Evolutionary conservation across 2,797 vertebrate species (phyloP), one percentile per base, ranked within the genome.

Genomic region (Alfaro cultratus): DNA sequence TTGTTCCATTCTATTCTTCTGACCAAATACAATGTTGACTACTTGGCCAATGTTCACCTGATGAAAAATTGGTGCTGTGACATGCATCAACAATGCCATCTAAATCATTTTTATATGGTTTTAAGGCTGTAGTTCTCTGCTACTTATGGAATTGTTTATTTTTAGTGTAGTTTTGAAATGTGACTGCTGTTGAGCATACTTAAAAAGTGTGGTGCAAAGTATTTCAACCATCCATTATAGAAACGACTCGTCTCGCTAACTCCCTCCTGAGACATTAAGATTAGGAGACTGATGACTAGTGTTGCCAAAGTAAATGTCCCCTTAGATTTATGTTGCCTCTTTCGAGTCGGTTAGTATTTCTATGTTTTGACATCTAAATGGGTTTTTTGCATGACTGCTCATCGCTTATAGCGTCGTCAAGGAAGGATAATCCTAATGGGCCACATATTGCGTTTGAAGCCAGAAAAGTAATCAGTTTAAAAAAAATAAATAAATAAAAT

Each of bases 211-310:
- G 62, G 29, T 62, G 29, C 15, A 74, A 74, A 82, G 77, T 68
- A 68, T 46, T 73, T 16, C 51, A 53, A 49, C 80, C 46, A 77
- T 46, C 49, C 43, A 60, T 79, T 57, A 47, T 0, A 78, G 75
- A 77, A 82, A 79, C 39, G 13, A 62, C 43, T 67, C 49, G 71
- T 67, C 80, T 5, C 71, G 43, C 85, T 23, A 55, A 72, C 53
- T 74, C 78, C 67, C 79, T 77, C 51, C 79, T 47, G 77, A 82
- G 79, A 83, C 80, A 85, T 88, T 85, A 81, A 88, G 82, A 85
- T 88, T 78, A 82, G 46, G 16, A 75, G 49, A 83, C 80, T 87
- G 79, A 90, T 89, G 73, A 83, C 75, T 80, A 72, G 76, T 75
- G 77, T 83, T 84, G 83, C 75, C 75, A 83, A 34, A 43, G 39